These are phyloP conservation scores for Ataeniobius toweri DNA, from an alignment of 2,797 vertebrate species.

Conservation along the genomic window DNA sequence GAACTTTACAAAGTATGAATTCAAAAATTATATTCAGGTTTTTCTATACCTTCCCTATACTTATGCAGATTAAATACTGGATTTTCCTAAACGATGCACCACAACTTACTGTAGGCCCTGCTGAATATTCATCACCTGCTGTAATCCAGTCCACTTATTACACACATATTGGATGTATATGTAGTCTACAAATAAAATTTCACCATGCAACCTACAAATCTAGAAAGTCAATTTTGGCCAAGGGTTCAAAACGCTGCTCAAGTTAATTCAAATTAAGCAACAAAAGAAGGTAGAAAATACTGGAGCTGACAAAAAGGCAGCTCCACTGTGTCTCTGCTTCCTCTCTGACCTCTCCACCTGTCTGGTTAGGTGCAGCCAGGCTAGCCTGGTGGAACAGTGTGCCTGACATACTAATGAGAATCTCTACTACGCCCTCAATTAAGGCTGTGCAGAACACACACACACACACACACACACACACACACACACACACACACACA, in stretches of 20 bases:
- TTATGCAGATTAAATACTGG: not conserved
- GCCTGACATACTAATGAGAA: constrained; percentile 68
- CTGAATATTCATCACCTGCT: not conserved
- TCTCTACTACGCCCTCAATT: constrained; percentile 61
- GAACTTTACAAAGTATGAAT: not conserved
- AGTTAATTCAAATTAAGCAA: constrained; percentile 41
- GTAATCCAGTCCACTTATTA: not conserved
- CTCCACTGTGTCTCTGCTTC: constrained; percentile 44
- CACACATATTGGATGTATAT: not conserved
- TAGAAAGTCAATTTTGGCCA: constrained; percentile 6
- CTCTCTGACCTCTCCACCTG: constrained; percentile 61
- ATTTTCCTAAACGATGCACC: not conserved
- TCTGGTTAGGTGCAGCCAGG: constrained; percentile 51
- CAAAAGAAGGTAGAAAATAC: not conserved
- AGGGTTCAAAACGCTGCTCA: constrained; percentile 14
- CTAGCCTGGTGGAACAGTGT: constrained; percentile 46
- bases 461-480: not conserved
- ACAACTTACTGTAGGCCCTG: not conserved
- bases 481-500: constrained; percentile 2
- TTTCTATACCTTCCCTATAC: not conserved
- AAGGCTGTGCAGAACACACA: constrained; percentile 31
- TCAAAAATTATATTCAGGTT: not conserved
- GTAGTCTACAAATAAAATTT: not conserved
- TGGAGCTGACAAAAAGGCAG: constrained; percentile 17
- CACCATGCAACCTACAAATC: not conserved